Conservation (phyloP, 2,113 vertebrate species). For the Romanogobio albipinnatus region DNA sequence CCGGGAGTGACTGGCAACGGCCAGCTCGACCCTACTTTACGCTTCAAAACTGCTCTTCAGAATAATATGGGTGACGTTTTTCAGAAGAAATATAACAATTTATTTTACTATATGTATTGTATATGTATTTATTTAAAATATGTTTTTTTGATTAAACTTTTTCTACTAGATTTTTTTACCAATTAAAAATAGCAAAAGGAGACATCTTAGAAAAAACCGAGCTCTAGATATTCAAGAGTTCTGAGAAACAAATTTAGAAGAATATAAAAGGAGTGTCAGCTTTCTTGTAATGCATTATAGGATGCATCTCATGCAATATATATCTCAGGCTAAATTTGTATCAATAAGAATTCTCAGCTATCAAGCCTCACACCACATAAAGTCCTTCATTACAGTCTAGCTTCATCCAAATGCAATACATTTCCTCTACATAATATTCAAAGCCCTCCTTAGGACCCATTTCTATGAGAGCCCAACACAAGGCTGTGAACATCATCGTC, state of each 20-base stretch:
- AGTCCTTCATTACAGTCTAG: neutral
- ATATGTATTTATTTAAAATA: neutral
- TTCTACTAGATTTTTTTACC: neutral
- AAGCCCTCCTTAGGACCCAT: slow-evolving; percentile 2
- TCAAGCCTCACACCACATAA: neutral
- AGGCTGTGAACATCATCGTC: neutral
- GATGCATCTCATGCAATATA: neutral
- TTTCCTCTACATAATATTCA: neutral
- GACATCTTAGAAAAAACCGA: neutral
- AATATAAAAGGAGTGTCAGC: neutral
- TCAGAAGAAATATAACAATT: too few relatives aligned
- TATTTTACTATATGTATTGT: neutral
- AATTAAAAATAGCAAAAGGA: too few relatives aligned
- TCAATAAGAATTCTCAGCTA: neutral
- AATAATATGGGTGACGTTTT: too few relatives aligned
- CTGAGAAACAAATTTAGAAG: neutral
- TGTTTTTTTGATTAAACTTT: neutral
- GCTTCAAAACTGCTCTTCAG: too few relatives aligned
- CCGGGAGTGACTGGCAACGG: too few relatives aligned
- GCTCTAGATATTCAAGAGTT: slow-evolving; percentile 2
- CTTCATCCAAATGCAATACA: neutral
- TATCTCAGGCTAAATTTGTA: neutral
- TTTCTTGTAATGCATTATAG: slow-evolving; percentile 4
- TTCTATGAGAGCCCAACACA: slow-evolving; percentile 9
- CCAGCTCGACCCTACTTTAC: too few relatives aligned